Evolutionary conservation across 2,797 vertebrate species (phyloP).

Genomic region (Dendrocincla fuliginosa): DNA sequence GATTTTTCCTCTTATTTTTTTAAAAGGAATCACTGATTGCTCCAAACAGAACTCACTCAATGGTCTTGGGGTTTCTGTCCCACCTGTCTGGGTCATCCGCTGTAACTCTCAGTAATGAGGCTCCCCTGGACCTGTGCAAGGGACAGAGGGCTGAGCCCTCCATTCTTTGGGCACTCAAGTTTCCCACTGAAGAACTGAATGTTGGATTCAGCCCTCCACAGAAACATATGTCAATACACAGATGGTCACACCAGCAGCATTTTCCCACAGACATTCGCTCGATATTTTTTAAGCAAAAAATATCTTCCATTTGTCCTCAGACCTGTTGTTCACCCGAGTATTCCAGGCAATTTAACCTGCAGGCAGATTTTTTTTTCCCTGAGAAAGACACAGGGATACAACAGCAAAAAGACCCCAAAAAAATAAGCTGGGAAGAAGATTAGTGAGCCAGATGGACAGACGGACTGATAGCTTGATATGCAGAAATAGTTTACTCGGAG

Average conservation of each 20-base stretch:
- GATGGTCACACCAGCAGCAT: constrained; percentile 29
- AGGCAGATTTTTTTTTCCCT: background rate
- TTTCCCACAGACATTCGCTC: constrained; percentile 22
- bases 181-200: background rate
- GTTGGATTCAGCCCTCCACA: background rate
- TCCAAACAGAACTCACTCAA: background rate
- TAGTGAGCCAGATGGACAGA: constrained; percentile 52
- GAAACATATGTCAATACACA: constrained; percentile 49
- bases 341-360: constrained; percentile 54
- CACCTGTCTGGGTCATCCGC: background rate
- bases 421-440: background rate
- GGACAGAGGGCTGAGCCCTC: background rate
- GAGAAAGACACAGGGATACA: background rate
- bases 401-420: background rate
- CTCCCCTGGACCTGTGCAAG: background rate
- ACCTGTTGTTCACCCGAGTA: constrained; percentile 15
- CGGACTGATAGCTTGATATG: background rate
- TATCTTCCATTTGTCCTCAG: constrained; percentile 3
- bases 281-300: constrained; percentile 22
- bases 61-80: background rate
- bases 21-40: background rate
- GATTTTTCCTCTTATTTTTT: background rate
- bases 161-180: background rate
- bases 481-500: background rate
- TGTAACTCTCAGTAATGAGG: background rate